Base-by-base conservation (phyloP, 2,113 vertebrate genomes). In the Proterorhinus semilunaris region DNA sequence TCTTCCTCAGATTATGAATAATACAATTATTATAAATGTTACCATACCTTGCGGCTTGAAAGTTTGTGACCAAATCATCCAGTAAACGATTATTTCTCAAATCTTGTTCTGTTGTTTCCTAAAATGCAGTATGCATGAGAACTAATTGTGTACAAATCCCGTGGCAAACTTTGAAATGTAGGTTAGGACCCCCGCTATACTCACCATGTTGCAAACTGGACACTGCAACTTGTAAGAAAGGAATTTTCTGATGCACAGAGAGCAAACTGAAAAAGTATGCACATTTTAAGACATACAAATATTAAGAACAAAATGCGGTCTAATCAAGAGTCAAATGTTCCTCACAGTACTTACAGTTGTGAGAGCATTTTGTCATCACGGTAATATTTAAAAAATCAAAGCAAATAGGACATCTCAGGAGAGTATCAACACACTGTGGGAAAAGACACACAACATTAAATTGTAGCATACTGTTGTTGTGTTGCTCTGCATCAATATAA, bases 291-390 rank as follows among this genome's bases (percentile, higher is more conserved):
- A 21, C 21, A 21, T 21, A 21, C 1, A 2, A 21, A 21, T 21
- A 21, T 21, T n/a, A 1, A 12, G 4, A 2, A 45, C 4, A 15
- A 9, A 11, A 36, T 36, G 5, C 0, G 7, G 42, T 44, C 13
- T n/a, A n/a, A 43, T 43, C 2, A 44, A 45, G 1, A 6, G 1
- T 45, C 8, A 44, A 43, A 44, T 59, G 4, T 5, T 63, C 16
- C 12, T 47, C 15, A 17, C 10, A 79, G 42, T 73, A 98, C 97
- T 95, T 87, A 98, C 97, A 99, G 85, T 95, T 99, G 76, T 99
- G 98, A 5, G 97, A 99, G 66, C 98, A 99, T 84, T 94, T 95
- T 9, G 97, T 95, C 78, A 99, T 96, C 97, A 99, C 92, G 0
- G 96, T 90, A 57, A 95, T 96, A 82, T 92, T 94, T 87, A 97